These are phyloP conservation scores for Sesamia nonagrioides DNA, from an alignment of 1,140 invertebrate genomes.

Conservation along the genomic window DNA sequence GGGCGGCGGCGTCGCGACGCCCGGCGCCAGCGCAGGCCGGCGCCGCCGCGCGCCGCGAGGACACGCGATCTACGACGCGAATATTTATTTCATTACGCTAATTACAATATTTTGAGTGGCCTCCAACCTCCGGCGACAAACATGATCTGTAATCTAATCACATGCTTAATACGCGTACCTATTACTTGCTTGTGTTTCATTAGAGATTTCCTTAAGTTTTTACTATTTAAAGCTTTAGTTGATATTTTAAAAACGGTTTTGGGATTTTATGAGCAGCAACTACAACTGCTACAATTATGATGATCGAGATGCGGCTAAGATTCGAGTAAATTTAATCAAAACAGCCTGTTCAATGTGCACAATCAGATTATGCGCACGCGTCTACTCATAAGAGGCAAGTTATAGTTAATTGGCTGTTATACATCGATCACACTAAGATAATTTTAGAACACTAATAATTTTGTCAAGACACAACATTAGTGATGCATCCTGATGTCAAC, in stretches of 20 bases:
- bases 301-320: background rate
- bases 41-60: constrained; percentile 59
- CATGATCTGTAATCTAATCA: constrained; percentile 37
- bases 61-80: constrained; percentile 57
- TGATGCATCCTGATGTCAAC: constrained; percentile 47
- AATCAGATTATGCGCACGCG: constrained; percentile 34
- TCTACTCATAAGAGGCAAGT: constrained; percentile 37
- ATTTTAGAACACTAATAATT: constrained; percentile 49
- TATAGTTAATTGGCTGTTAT: constrained; percentile 47
- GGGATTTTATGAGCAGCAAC: background rate
- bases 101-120: constrained; percentile 44
- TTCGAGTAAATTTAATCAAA: background rate
- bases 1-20: constrained; percentile 71
- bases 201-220: constrained; percentile 24
- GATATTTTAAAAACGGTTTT: background rate
- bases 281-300: no score
- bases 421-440: no score
- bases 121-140: constrained; percentile 33
- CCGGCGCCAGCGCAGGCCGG: constrained; percentile 62
- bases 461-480: constrained; percentile 49
- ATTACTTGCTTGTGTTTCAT: background rate
- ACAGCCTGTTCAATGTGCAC: constrained; percentile 9
- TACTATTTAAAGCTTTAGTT: background rate
- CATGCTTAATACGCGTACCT: constrained; percentile 9
- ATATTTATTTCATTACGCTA: constrained; percentile 52